Evolutionary conservation across 1,140 invertebrate genomes (phyloP).

Genomic region (Telenomus remus): DNA sequence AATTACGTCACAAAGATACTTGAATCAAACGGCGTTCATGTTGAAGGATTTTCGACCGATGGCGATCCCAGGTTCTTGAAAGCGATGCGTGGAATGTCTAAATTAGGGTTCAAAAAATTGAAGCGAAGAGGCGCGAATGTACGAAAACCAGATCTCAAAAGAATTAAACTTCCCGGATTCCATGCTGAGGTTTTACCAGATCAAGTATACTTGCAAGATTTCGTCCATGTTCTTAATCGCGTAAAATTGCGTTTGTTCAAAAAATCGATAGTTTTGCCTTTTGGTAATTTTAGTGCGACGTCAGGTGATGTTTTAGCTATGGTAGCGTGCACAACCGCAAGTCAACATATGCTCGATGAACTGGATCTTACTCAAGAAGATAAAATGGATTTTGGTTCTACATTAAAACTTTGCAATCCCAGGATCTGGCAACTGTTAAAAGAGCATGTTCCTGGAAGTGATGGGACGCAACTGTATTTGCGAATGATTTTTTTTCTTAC

Average conservation of each 20-base stretch:
- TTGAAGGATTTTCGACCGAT: too few species aligned
- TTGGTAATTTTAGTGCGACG: slow-evolving; percentile 24
- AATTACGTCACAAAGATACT: too few species aligned
- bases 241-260: slow-evolving; percentile 33
- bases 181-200: too few species aligned
- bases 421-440: slow-evolving; percentile 28
- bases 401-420: slow-evolving; percentile 25
- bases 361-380: slow-evolving; percentile 28
- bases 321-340: slow-evolving; percentile 15
- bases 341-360: slow-evolving; percentile 42
- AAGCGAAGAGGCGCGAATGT: too few species aligned
- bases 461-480: slow-evolving; percentile 19
- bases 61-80: too few species aligned
- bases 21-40: too few species aligned
- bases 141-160: too few species aligned
- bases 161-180: too few species aligned
- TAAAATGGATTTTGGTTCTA: slow-evolving; percentile 48
- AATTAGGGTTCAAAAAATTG: too few species aligned
- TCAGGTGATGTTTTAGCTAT: slow-evolving; percentile 24
- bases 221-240: slow-evolving; percentile 28
- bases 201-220: slow-evolving; percentile 28
- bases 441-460: slow-evolving; percentile 25
- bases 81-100: too few species aligned
- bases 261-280: slow-evolving; percentile 31
- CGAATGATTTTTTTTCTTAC: slow-evolving; percentile 21